Conservation (phyloP, 1,140 invertebrate species). For the Lepidurus packardi region DNA sequence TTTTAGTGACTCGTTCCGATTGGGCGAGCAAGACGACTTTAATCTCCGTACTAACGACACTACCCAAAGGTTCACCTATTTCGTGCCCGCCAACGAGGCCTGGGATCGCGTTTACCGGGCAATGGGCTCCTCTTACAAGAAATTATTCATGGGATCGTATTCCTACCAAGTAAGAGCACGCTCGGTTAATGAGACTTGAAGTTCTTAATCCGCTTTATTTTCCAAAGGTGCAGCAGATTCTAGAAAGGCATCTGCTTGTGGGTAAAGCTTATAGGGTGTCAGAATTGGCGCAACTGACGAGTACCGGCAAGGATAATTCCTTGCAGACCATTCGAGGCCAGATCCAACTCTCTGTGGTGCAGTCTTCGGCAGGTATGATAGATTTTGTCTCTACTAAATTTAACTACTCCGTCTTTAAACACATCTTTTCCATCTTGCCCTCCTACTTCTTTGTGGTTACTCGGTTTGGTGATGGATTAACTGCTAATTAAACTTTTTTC, state of each 20-base stretch:
- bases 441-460: too few species aligned
- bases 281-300: constrained; percentile 56
- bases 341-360: constrained; percentile 62
- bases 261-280: constrained; percentile 68
- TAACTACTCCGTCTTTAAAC: too few species aligned
- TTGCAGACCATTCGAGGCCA: constrained; percentile 63
- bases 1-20: constrained; percentile 64
- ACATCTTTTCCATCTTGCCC: too few species aligned
- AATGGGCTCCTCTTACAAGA: constrained; percentile 71
- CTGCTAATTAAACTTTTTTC: too few species aligned
- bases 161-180: constrained; percentile 65
- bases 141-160: constrained; percentile 72
- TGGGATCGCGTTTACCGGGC: constrained; percentile 66
- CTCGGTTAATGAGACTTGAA: neutral
- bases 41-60: constrained; percentile 65
- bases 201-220: neutral
- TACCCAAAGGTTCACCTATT: constrained; percentile 78
- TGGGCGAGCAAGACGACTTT: constrained; percentile 66
- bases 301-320: constrained; percentile 29
- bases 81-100: constrained; percentile 80
- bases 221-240: constrained; percentile 52
- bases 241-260: constrained; percentile 72
- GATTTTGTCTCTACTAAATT: too few species aligned
- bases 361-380: constrained; percentile 64
- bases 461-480: too few species aligned